Conservation (phyloP, 2,888 invertebrate genomes). For the Hyposoter dolosus region DNA sequence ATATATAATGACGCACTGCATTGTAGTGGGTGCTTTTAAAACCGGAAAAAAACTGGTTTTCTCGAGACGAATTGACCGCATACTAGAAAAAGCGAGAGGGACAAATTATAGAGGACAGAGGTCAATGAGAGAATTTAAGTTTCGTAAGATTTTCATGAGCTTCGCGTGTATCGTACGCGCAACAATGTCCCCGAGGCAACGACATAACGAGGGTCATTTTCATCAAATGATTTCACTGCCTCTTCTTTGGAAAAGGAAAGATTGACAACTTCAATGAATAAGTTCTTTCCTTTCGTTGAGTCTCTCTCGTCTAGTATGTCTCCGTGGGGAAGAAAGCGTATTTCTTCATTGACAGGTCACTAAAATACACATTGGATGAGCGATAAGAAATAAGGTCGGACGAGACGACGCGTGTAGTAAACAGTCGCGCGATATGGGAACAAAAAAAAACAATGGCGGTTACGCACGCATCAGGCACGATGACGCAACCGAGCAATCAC, state of each 20-base stretch:
- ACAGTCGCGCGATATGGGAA: neutral
- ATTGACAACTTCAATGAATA: neutral
- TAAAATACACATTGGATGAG: constrained; percentile 31
- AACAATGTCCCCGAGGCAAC: neutral
- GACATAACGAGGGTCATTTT: constrained; percentile 8
- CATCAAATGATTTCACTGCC: neutral
- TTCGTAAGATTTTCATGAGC: constrained; percentile 1
- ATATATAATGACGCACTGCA: neutral
- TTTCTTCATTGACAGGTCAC: constrained; percentile 42
- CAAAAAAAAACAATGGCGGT: constrained; percentile 19
- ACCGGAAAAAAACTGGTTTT: neutral
- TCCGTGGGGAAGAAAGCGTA: constrained; percentile 16
- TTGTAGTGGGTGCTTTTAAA: neutral
- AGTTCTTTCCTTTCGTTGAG: too few relatives aligned
- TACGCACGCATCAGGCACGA: neutral
- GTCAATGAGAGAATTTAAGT: neutral
- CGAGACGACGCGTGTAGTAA: neutral
- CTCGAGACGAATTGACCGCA: neutral
- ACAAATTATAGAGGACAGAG: neutral
- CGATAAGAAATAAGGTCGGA: constrained; percentile 61
- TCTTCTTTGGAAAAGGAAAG: neutral
- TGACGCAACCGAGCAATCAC: constrained; percentile 47
- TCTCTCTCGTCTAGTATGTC: neutral
- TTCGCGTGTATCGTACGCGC: neutral
- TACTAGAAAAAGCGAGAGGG: neutral